A percentile compares a stretch with the other conserved stretches of the same genome.
These are phyloP conservation scores for Ceraclea dissimilis DNA, from an alignment of 2,888 invertebrate genomes.

Conservation along the genomic window DNA sequence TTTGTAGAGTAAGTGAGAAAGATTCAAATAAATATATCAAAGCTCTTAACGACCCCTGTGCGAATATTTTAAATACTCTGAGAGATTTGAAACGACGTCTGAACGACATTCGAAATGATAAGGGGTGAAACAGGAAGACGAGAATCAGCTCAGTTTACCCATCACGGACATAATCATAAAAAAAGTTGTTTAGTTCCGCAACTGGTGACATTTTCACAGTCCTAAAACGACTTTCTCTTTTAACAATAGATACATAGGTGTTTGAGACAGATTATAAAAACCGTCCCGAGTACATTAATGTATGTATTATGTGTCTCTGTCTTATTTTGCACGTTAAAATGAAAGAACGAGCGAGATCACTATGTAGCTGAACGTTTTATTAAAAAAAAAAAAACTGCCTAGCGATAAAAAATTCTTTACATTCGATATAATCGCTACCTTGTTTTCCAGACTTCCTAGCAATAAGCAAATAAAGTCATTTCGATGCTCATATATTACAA, in stretches of 20 bases:
- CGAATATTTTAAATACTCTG: slow-evolving; percentile 24
- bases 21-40: slow-evolving; percentile 20
- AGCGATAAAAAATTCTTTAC: slow-evolving; percentile 1
- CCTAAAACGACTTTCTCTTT: slow-evolving; percentile 2
- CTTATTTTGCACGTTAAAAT: neutral
- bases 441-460: slow-evolving; percentile 9
- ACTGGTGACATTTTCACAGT: slow-evolving; percentile 18
- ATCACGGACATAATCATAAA: slow-evolving; percentile 25
- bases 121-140: slow-evolving; percentile 8
- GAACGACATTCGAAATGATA: slow-evolving; percentile 20
- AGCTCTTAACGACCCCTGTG: slow-evolving; percentile 17
- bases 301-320: neutral
- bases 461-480: slow-evolving; percentile 11
- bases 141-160: slow-evolving; percentile 11
- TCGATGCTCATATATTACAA: slow-evolving; percentile 6
- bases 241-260: slow-evolving; percentile 3
- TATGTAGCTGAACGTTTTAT: neutral
- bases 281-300: too few relatives aligned
- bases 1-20: slow-evolving; percentile 13
- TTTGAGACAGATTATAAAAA: neutral
- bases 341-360: neutral
- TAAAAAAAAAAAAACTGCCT: too few relatives aligned
- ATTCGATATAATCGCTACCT: slow-evolving; percentile 2
- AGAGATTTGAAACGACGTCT: slow-evolving; percentile 21
- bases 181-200: slow-evolving; percentile 26